phyloP scores from a whole-genome alignment of 1,140 invertebrate genomes.

The Cotesia typhae region DNA sequence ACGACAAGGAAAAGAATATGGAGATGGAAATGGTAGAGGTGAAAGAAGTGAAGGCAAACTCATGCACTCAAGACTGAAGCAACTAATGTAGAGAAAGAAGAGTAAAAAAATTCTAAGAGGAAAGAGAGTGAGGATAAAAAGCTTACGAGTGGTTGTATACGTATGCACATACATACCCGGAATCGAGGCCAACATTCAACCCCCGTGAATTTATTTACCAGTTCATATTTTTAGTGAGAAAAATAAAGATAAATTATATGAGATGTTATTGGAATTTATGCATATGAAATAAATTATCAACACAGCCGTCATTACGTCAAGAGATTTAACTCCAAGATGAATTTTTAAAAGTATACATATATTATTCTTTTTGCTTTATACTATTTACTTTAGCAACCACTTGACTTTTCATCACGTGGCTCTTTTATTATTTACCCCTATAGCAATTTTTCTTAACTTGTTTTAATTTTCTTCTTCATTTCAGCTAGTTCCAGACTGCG shows the following conservation, averaged over 20 bases:
- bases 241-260: neutral
- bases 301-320: neutral
- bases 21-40: neutral
- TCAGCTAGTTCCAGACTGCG: too few relatives aligned
- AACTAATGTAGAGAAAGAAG: neutral
- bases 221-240: neutral
- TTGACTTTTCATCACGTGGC: too few relatives aligned
- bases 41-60: neutral
- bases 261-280: neutral
- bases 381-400: too few relatives aligned
- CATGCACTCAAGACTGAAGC: neutral
- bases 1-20: neutral
- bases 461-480: too few relatives aligned
- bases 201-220: conserved; percentile 8
- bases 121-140: conserved; percentile 10
- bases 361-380: too few relatives aligned
- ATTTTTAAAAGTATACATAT: too few relatives aligned
- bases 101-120: conserved; percentile 2
- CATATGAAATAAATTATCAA: neutral
- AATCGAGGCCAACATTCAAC: conserved; percentile 18
- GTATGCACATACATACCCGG: neutral
- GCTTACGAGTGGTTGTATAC: neutral
- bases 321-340: neutral
- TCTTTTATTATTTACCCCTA: too few relatives aligned
- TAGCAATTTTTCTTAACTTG: too few relatives aligned